Conservation (phyloP, 2,888 invertebrate species). For the Oxyteleia sp. region DNA sequence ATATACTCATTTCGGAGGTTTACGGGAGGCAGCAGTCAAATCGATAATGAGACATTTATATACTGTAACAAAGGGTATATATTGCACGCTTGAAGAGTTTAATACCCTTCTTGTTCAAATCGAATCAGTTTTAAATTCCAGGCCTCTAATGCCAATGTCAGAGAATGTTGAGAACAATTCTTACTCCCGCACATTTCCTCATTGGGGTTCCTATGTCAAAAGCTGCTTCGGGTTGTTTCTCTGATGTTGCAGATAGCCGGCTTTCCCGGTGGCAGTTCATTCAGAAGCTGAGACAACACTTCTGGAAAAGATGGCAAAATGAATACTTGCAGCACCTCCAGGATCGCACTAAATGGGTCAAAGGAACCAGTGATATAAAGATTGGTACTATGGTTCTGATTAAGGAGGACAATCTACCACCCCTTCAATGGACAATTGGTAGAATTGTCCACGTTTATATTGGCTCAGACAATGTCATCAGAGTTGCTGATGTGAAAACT, state of each 20-base stretch:
- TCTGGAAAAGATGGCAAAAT: conserved; percentile 68
- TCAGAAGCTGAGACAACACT: conserved; percentile 53
- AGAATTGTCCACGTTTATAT: background rate
- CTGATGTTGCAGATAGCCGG: conserved; percentile 6
- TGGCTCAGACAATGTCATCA: background rate
- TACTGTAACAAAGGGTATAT: conserved; percentile 69
- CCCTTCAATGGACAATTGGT: background rate
- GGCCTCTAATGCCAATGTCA: conserved; percentile 12
- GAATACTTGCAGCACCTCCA: conserved; percentile 72
- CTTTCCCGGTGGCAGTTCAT: conserved; percentile 4
- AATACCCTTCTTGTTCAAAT: conserved; percentile 23
- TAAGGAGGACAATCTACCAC: conserved; percentile 13
- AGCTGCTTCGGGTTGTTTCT: background rate
- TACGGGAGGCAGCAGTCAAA: conserved; percentile 8
- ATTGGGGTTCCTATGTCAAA: background rate
- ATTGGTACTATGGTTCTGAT: conserved; percentile 12
- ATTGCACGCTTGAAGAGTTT: conserved; percentile 12
- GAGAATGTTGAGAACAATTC: conserved; percentile 1
- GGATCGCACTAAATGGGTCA: conserved; percentile 64
- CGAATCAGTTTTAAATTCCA: conserved; percentile 28
- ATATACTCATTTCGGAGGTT: conserved; percentile 17
- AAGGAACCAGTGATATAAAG: background rate
- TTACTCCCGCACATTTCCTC: conserved; percentile 30
- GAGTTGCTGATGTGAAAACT: no score
- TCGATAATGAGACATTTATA: conserved; percentile 5